Conservation (phyloP, 2,113 vertebrate genomes). For the Macrotus californicus region DNA sequence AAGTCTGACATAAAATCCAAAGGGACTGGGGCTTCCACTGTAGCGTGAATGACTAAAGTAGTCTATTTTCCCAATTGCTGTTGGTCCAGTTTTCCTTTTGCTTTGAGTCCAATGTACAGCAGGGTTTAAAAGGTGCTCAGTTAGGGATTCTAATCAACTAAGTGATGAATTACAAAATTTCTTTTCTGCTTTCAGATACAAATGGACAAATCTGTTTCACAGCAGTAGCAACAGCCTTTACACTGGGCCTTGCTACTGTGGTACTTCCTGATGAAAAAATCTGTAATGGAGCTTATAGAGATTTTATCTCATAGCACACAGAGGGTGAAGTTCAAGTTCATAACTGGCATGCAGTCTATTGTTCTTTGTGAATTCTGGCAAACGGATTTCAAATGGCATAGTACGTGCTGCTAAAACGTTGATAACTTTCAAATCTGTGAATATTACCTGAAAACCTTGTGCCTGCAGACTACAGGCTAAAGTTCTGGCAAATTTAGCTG, state of each 20-base stretch:
- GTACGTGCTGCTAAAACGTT: slow-evolving; percentile 98
- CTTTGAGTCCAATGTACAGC: slow-evolving; percentile 85
- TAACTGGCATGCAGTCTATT: slow-evolving; percentile 98
- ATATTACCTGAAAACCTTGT: slow-evolving; percentile 98
- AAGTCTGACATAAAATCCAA: slow-evolving; percentile 83
- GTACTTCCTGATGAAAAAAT: too few relatives aligned
- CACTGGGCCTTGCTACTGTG: slow-evolving; percentile 79
- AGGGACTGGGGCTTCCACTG: slow-evolving; percentile 80
- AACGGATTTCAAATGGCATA: slow-evolving; percentile 96
- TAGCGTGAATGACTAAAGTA: slow-evolving; percentile 76
- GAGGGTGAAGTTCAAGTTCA: slow-evolving; percentile 97
- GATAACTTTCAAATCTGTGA: slow-evolving; percentile 97
- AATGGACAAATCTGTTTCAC: slow-evolving; percentile 96
- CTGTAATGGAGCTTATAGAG: slow-evolving; percentile 88
- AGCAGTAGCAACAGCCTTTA: slow-evolving; percentile 91
- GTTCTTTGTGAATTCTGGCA: slow-evolving; percentile 96
- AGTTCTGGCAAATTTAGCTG: slow-evolving; percentile 94
- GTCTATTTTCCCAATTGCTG: slow-evolving; percentile 78
- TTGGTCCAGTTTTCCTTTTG: slow-evolving; percentile 85
- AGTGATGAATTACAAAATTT: slow-evolving; percentile 81
- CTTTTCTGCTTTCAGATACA: slow-evolving; percentile 93
- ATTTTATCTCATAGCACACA: slow-evolving; percentile 95
- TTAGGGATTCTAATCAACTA: slow-evolving; percentile 78
- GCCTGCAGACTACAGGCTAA: slow-evolving; percentile 96
- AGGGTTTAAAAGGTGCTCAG: slow-evolving; percentile 84